phyloP scores from a whole-genome alignment of 2,888 invertebrate species.

The Hydriomena furcata region DNA sequence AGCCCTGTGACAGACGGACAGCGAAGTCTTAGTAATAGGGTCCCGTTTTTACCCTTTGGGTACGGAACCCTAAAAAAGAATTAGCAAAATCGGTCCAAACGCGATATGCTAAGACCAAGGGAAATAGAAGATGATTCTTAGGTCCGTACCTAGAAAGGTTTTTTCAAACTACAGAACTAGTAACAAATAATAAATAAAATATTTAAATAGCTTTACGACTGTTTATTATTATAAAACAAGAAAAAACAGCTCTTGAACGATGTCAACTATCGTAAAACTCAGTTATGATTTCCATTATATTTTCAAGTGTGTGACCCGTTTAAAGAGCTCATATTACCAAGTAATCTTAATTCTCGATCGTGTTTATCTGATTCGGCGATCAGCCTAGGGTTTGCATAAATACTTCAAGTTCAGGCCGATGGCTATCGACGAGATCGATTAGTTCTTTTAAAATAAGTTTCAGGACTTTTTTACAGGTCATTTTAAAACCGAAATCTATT shows the following conservation, averaged over 20 bases:
- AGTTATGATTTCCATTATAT: constrained; percentile 43
- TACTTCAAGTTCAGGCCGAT: constrained; percentile 60
- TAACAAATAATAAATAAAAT: too few relatives aligned
- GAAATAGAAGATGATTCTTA: too few relatives aligned
- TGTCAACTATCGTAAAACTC: constrained; percentile 16
- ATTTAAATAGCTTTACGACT: too few relatives aligned
- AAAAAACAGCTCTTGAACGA: constrained; percentile 4
- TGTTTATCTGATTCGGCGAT: constrained; percentile 58
- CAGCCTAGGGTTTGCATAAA: constrained; percentile 55
- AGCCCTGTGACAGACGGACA: too few relatives aligned
- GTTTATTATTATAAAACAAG: not conserved
- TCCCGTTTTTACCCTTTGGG: too few relatives aligned
- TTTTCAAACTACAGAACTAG: too few relatives aligned
- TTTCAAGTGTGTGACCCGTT: constrained; percentile 63
- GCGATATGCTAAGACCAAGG: too few relatives aligned
- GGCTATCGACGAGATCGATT: constrained; percentile 45
- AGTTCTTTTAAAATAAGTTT: constrained; percentile 23
- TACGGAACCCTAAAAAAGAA: too few relatives aligned
- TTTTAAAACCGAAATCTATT: too few relatives aligned
- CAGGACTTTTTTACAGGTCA: constrained; percentile 8
- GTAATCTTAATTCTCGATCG: constrained; percentile 64
- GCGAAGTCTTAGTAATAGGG: too few relatives aligned
- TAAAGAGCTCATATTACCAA: constrained; percentile 59
- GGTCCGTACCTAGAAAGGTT: too few relatives aligned
- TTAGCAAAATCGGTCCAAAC: too few relatives aligned